Evolutionary conservation across 2,113 vertebrate species (phyloP), one percentile per base, ranked within the genome.

Genomic region (Sapajus apella): DNA sequence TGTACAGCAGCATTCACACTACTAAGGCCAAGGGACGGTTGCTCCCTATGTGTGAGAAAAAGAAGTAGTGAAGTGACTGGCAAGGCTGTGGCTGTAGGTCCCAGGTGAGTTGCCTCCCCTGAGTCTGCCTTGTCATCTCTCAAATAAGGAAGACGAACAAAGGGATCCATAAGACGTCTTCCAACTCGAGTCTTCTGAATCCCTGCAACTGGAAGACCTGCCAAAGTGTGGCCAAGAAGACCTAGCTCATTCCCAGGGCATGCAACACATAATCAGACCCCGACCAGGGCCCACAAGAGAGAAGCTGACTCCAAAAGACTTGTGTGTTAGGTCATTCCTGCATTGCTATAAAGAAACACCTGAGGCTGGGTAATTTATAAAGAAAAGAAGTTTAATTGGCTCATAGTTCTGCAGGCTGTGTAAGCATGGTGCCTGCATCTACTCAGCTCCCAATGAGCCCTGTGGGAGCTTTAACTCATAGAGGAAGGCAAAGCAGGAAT

Each of bases 101-200:
- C 45, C 20, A 5, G 27, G n/a, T 0, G 0, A 37, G 43, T 8
- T 21, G 21, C 11, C 8, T 56, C 23, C 52, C 32, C 40, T 0
- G 17, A 64, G 21, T 37, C 11, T 5, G 25, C 32, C 37, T 37
- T 47, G 30, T 16, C 76, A 47, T 47, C 47, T 27, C 18, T 1
- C 17, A 56, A 9, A 76, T 79, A 35, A 56, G 64, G 8, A 27
- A 50, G 25, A 0, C 2, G 21, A 85, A 37, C 3, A 70, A 87
- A 3, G 6, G 21, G 10, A 35, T 37, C 56, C 14, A 13, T 27
- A 66, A 9, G 9, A 37, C 11, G 11, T 25, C 70, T 52, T 77
- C 45, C 45, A 79, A 43, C 14, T 70, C 20, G 68, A 37, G 45
- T 40, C 82, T 86, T 66, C 47, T 3, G 30, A 45, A 79, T 52